phyloP scores from a whole-genome alignment of 1,140 invertebrate genomes.

The Globodera ellingtonae region DNA sequence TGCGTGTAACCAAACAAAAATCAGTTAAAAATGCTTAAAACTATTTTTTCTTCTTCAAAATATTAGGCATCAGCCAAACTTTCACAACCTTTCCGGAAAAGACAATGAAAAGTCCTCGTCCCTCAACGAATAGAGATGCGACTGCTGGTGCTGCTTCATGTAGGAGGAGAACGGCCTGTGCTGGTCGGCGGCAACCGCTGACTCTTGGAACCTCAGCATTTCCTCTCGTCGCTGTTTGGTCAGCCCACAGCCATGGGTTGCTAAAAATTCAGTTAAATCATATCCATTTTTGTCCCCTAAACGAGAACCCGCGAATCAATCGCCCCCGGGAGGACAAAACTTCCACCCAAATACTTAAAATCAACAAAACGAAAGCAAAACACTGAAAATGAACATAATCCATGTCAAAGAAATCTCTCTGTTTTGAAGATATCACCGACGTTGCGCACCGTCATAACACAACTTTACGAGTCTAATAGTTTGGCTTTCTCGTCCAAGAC shows the following conservation, averaged over 20 bases:
- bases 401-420: no score
- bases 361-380: no score
- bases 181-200: conserved; percentile 69
- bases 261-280: conserved; percentile 67
- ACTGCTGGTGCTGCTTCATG: conserved; percentile 33
- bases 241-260: conserved; percentile 75
- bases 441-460: no score
- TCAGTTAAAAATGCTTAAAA: no score
- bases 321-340: no score
- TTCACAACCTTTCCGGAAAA: background rate
- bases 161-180: conserved; percentile 14
- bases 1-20: background rate
- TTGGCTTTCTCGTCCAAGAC: no score
- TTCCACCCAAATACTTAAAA: no score
- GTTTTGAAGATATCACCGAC: no score
- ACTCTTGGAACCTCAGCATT: conserved; percentile 89
- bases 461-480: no score
- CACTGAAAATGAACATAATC: no score
- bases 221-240: conserved; percentile 70
- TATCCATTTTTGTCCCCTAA: no score
- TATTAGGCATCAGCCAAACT: background rate
- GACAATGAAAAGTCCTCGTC: background rate
- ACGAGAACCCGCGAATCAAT: no score
- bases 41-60: background rate
- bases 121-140: conserved; percentile 37